Evolutionary conservation across 1,140 invertebrate species (phyloP).

Genomic region (Sycophaga agraensis): DNA sequence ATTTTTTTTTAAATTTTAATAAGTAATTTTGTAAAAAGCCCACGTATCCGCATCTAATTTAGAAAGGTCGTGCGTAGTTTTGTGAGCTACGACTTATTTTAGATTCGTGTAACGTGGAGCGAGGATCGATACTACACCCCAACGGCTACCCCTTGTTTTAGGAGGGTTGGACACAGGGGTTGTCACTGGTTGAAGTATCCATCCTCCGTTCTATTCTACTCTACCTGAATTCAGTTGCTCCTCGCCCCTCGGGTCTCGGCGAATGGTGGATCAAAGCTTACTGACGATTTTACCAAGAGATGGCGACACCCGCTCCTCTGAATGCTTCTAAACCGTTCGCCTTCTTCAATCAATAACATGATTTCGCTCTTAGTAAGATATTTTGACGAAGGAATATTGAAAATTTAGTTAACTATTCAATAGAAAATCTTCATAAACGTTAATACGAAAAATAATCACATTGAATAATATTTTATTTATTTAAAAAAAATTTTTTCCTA

Average conservation of each 20-base stretch:
- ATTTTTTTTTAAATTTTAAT: no score
- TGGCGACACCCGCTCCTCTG: constrained; percentile 44
- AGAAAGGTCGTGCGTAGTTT: constrained; percentile 23
- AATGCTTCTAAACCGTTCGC: background rate
- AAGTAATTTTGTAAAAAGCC: background rate
- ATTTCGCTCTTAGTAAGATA: no score
- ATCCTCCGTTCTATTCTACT: constrained; percentile 36
- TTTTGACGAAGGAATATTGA: no score
- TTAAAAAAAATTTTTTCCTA: no score
- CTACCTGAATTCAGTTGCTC: constrained; percentile 33
- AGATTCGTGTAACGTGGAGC: constrained; percentile 48
- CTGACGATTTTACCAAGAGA: constrained; percentile 41
- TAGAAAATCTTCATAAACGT: no score
- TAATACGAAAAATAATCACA: no score
- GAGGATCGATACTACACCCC: constrained; percentile 48
- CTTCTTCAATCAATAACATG: constrained; percentile 42
- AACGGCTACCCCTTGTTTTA: constrained; percentile 37
- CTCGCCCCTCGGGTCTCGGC: constrained; percentile 29
- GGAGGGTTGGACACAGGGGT: constrained; percentile 42
- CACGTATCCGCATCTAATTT: constrained; percentile 15
- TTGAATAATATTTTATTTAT: no score
- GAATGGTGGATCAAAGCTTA: constrained; percentile 36
- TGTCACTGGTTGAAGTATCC: constrained; percentile 40
- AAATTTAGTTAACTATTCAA: no score
- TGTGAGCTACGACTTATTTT: constrained; percentile 24